Evolutionary conservation across 1,140 invertebrate genomes (phyloP).

Genomic region (Glossosoma conforme): DNA sequence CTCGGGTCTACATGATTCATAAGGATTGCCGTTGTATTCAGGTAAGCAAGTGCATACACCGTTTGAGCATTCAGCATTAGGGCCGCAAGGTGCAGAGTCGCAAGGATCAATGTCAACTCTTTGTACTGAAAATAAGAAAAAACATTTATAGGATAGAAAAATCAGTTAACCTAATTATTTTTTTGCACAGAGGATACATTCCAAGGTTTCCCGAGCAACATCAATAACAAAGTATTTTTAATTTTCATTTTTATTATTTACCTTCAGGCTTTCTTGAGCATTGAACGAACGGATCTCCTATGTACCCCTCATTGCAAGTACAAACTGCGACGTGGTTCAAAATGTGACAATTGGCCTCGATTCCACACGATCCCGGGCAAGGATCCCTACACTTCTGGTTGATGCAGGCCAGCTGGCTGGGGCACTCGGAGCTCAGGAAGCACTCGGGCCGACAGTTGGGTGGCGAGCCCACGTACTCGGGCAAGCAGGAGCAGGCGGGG

Average conservation of each 20-base stretch:
- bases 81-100: conserved; percentile 73
- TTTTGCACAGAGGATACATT: conserved; percentile 16
- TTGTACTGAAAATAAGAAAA: conserved; percentile 36
- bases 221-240: conserved; percentile 8
- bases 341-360: conserved; percentile 67
- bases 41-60: conserved; percentile 65
- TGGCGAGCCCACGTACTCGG: conserved; percentile 68
- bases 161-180: conserved; percentile 5
- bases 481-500: conserved; percentile 73
- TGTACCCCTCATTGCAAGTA: conserved; percentile 64
- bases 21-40: conserved; percentile 75
- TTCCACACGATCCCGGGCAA: conserved; percentile 68
- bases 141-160: conserved; percentile 10
- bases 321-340: conserved; percentile 71
- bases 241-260: too few relatives aligned
- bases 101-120: conserved; percentile 66
- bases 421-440: conserved; percentile 67
- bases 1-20: conserved; percentile 73
- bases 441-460: conserved; percentile 72
- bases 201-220: too few relatives aligned
- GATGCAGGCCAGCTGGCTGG: conserved; percentile 64
- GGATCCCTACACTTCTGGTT: conserved; percentile 70
- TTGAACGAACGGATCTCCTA: conserved; percentile 71
- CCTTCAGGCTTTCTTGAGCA: conserved; percentile 54
- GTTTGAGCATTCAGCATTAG: conserved; percentile 66